These are phyloP conservation scores for Amiota mariae DNA, from an alignment of 2,888 invertebrate species.

Conservation along the genomic window DNA sequence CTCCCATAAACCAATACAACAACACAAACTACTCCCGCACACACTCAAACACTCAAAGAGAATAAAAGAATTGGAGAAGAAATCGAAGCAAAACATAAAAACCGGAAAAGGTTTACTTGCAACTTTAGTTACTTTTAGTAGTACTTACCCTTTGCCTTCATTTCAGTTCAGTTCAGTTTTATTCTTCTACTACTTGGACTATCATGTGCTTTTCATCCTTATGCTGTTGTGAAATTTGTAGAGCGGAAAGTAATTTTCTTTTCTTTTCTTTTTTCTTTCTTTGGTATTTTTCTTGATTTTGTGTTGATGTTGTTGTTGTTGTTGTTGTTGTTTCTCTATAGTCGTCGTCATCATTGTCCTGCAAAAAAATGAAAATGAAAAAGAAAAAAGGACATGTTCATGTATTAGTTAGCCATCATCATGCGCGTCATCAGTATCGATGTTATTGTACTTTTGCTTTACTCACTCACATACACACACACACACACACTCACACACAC, in stretches of 20 bases:
- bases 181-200: too few species aligned
- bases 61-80: constrained; percentile 11
- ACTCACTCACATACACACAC: not conserved
- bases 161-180: not conserved
- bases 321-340: constrained; percentile 8
- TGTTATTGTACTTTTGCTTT: constrained; percentile 7
- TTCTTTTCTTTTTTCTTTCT: constrained; percentile 56
- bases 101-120: constrained; percentile 57
- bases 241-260: constrained; percentile 67
- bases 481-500: too few species aligned
- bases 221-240: constrained; percentile 52
- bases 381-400: constrained; percentile 9
- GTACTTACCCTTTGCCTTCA: constrained; percentile 29
- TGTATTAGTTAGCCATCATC: constrained; percentile 28
- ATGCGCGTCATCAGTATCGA: constrained; percentile 20
- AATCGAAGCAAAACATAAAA: constrained; percentile 8
- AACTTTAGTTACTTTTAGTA: constrained; percentile 62
- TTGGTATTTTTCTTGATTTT: constrained; percentile 23
- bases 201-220: not conserved
- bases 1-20: too few species aligned
- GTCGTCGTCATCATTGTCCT: not conserved
- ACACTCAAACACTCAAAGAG: constrained; percentile 43
- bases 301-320: constrained; percentile 30
- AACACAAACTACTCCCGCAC: too few species aligned
- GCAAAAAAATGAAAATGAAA: not conserved